Conservation (phyloP, 2,113 vertebrate species). For the Grallaria varia region DNA sequence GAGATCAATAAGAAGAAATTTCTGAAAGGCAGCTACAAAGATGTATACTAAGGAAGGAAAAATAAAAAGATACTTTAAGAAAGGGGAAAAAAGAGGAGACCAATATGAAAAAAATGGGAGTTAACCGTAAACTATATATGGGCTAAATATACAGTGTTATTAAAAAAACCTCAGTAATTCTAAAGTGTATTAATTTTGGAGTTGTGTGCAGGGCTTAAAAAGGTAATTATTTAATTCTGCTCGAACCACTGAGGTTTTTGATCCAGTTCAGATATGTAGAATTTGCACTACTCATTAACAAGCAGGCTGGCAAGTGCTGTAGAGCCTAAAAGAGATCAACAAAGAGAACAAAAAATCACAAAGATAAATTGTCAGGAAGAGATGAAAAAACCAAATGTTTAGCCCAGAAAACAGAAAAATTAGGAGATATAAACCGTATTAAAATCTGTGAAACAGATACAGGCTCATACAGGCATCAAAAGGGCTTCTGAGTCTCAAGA, state of each 20-base stretch:
- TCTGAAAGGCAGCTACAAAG: neutral
- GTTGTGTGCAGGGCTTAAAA: neutral
- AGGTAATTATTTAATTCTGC: neutral
- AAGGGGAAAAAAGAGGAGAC: neutral
- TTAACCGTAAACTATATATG: neutral
- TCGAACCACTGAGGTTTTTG: neutral
- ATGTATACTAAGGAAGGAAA: neutral
- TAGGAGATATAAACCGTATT: neutral
- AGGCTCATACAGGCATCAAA: neutral
- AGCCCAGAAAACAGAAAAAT: neutral
- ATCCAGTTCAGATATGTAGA: neutral
- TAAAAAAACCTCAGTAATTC: neutral
- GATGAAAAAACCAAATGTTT: neutral
- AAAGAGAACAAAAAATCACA: neutral
- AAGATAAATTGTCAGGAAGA: neutral
- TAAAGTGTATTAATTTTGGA: neutral
- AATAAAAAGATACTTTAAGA: neutral
- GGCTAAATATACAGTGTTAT: neutral
- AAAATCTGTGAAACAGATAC: neutral
- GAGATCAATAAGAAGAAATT: neutral
- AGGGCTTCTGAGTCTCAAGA: neutral
- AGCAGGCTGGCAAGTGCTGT: neutral
- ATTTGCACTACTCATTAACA: neutral
- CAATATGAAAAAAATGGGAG: neutral
- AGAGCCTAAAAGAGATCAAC: neutral